These are phyloP conservation scores for Steinernema hermaphroditum DNA, from an alignment of 2,888 invertebrate genomes.

Conservation along the genomic window DNA sequence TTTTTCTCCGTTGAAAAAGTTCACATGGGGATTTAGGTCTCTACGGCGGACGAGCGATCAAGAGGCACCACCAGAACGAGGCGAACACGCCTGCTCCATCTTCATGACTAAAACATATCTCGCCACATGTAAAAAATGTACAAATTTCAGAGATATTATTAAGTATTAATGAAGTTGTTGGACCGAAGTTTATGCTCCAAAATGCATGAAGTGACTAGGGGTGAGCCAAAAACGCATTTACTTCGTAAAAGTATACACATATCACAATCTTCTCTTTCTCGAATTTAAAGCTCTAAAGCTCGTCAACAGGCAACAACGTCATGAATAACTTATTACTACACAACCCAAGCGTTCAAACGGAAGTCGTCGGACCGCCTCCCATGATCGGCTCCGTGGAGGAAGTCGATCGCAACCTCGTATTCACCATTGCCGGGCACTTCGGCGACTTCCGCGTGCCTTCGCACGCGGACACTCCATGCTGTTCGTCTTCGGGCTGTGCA, in stretches of 20 bases:
- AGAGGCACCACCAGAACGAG: constrained; percentile 42
- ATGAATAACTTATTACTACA: not conserved
- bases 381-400: constrained; percentile 22
- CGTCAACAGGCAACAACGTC: not conserved
- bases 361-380: constrained; percentile 18
- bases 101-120: not conserved
- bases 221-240: not conserved
- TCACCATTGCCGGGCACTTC: constrained; percentile 18
- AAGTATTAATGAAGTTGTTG: too few species aligned
- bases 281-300: not conserved
- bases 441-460: not conserved
- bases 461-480: not conserved
- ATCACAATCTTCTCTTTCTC: not conserved
- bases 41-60: constrained; percentile 52
- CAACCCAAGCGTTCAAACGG: not conserved
- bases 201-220: too few species aligned
- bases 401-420: not conserved
- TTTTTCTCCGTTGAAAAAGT: not conserved
- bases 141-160: not conserved
- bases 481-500: constrained; percentile 34
- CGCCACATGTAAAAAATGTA: not conserved
- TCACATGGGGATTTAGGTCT: constrained; percentile 27
- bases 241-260: not conserved
- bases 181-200: too few species aligned
- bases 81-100: constrained; percentile 19